Evolutionary conservation across 1,140 invertebrate genomes (phyloP).

Genomic region (Tetragnatha versicolor): DNA sequence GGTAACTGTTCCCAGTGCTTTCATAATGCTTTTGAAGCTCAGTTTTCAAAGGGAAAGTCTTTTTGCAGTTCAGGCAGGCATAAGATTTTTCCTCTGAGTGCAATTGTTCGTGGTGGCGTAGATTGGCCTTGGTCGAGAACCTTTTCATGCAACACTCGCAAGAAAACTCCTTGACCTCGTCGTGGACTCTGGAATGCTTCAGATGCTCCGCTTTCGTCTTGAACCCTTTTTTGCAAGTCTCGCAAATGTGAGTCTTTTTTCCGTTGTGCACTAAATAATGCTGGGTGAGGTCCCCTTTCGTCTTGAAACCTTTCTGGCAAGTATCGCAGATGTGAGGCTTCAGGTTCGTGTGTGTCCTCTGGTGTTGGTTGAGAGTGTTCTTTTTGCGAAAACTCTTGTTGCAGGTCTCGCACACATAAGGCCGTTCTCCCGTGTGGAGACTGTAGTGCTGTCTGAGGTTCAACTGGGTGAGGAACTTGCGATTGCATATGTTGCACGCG

Average conservation of each 20-base stretch:
- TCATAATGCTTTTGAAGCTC: constrained; percentile 32
- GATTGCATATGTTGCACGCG: constrained; percentile 65
- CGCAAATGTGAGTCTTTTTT: constrained; percentile 64
- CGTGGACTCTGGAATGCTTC: constrained; percentile 40
- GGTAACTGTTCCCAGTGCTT: neutral
- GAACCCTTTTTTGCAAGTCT: constrained; percentile 66
- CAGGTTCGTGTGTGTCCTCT: constrained; percentile 64
- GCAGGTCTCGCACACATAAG: constrained; percentile 60
- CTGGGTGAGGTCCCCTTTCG: constrained; percentile 63
- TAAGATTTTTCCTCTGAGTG: constrained; percentile 38
- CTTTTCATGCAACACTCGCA: constrained; percentile 29
- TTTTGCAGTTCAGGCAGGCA: constrained; percentile 26
- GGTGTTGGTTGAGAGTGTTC: constrained; percentile 64
- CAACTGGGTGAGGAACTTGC: constrained; percentile 64
- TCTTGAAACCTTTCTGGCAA: constrained; percentile 63
- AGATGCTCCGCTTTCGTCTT: constrained; percentile 16
- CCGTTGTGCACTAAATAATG: constrained; percentile 65
- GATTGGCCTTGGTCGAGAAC: constrained; percentile 13
- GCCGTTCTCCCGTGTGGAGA: constrained; percentile 59
- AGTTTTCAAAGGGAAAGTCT: constrained; percentile 22
- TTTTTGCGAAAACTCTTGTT: constrained; percentile 62
- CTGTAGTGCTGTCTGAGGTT: constrained; percentile 59
- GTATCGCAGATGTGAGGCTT: constrained; percentile 64
- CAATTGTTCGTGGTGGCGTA: neutral
- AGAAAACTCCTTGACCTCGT: constrained; percentile 3